Base-by-base conservation (phyloP, 2,797 vertebrate genomes). In the Chrosomus eos region DNA sequence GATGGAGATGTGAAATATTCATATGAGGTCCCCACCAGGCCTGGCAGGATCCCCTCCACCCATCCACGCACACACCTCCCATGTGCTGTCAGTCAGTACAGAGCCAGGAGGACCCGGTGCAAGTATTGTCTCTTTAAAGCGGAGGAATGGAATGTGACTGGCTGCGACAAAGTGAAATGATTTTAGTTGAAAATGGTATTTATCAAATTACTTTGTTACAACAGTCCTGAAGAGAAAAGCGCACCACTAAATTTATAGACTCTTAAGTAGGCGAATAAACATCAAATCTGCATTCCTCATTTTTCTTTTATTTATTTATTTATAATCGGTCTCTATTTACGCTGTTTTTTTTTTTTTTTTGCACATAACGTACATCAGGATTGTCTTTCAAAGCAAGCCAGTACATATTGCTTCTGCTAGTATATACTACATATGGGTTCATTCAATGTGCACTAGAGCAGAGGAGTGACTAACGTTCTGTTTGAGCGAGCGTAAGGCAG, bases 1-100 rank as follows among this genome's bases (percentile, higher is more conserved):
- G 97, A 97, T 96, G 94, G 96, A 97, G 96, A 96, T 96, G 96
- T 98, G 97, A 98, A 97, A 97, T 97, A 97, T 97, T 98, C 96
- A 97, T 97, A 96, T 96, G 94, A 95, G 88, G 87, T 83, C 87
- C 86, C 74, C 78, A 68, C 83, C 78, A 85, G 83, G 68, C 83
- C 83, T 85, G 81, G 86, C 82, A 86, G 81, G 78, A 92, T 92
- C 90, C 90, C 85, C 88, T 19, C 88, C 86, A 89, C 87, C 91
- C 93, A 91, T 93, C 81, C 87, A 88, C 91, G 76, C 70, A 86
- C 62, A 80, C 75, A 73, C 80, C 51, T 43, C 71, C 78, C 79
- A 67, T 87, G 62, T 36, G 62, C 80, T 87, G 88, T 87, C 81
- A 81, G 77, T 84, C 81, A 87, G 70, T 71, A 70, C 71, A 83